Conservation (phyloP, 2,113 vertebrate species). For the Platanista minor region DNA sequence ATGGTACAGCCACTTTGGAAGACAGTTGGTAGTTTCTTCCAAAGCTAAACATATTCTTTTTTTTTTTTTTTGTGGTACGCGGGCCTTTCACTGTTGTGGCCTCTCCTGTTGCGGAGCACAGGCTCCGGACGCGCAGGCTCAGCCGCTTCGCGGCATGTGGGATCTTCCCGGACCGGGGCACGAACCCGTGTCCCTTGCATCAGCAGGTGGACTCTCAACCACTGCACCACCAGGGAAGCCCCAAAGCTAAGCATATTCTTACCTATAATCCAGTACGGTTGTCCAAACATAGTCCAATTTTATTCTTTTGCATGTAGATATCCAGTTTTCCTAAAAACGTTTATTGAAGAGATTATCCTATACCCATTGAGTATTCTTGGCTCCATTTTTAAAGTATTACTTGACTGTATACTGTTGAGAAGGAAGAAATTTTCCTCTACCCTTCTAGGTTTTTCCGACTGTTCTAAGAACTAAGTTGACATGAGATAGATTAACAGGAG, state of each 20-base stretch:
- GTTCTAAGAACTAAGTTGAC: not conserved
- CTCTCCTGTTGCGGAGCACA: too few relatives aligned
- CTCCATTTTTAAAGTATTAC: not conserved
- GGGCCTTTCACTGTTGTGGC: too few relatives aligned
- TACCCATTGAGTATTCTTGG: not conserved
- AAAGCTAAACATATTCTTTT: not conserved
- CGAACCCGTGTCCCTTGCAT: too few relatives aligned
- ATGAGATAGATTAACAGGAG: not conserved
- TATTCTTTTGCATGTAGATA: not conserved
- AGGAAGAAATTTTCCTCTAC: not conserved
- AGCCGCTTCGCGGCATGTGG: too few relatives aligned
- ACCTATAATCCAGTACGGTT: not conserved
- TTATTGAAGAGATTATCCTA: not conserved
- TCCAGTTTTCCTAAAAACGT: not conserved
- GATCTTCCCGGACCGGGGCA: too few relatives aligned
- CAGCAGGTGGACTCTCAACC: too few relatives aligned
- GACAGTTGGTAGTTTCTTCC: not conserved
- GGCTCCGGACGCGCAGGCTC: too few relatives aligned
- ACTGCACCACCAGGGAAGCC: too few relatives aligned
- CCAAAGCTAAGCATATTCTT: not conserved
- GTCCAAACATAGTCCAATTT: not conserved
- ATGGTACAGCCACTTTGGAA: not conserved
- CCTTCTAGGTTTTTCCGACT: not conserved
- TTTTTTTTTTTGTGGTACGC: too few relatives aligned
- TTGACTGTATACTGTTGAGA: not conserved